Percentiles rank a stretch among this genome's conserved stretches.
phyloP scores from a whole-genome alignment of 2,888 invertebrate species.

The Acanthopleura granulata region DNA sequence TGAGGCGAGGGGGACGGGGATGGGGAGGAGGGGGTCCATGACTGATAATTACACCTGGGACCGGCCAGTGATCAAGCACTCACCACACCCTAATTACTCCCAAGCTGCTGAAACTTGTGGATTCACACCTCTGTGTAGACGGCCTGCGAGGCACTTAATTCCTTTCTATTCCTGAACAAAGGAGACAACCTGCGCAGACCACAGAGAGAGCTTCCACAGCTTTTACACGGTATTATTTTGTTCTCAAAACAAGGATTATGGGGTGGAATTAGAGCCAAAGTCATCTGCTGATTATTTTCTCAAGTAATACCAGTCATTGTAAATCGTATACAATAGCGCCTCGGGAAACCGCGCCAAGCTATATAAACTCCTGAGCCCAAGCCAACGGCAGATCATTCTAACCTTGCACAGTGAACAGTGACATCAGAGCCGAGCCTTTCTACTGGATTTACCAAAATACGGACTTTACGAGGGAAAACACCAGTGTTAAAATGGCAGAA shows the following conservation, averaged over 20 bases:
- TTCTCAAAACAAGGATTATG: conserved; percentile 12
- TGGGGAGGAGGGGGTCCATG: too few relatives aligned
- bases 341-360: not conserved
- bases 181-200: not conserved
- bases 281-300: not conserved
- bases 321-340: not conserved
- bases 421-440: not conserved
- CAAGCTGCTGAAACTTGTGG: not conserved
- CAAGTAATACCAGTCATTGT: too few relatives aligned
- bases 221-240: not conserved
- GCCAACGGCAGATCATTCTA: not conserved
- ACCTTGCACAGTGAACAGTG: not conserved
- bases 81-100: not conserved
- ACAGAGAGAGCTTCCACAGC: not conserved
- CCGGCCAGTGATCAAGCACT: not conserved
- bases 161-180: not conserved
- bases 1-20: too few relatives aligned
- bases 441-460: not conserved
- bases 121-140: not conserved
- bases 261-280: not conserved
- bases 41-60: too few relatives aligned
- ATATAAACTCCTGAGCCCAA: not conserved
- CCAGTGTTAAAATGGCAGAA: too few relatives aligned
- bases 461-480: not conserved
- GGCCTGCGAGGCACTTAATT: not conserved